Evolutionary conservation across 2,888 invertebrate species (phyloP).

Genomic region (Zygogramma bicolorata): DNA sequence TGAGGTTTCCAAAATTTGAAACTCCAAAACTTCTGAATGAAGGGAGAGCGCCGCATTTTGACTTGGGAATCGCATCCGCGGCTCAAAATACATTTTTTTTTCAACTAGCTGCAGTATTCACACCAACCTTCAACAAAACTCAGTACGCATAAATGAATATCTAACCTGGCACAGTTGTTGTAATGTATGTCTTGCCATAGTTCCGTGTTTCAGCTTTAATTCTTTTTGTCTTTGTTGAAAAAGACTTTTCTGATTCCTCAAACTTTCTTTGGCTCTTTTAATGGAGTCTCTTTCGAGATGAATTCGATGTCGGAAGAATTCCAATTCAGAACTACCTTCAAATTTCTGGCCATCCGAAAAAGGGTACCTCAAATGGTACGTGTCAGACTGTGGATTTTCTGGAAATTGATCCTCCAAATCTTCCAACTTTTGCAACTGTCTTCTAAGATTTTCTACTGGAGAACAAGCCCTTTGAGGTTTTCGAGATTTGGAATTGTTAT

Average conservation of each 20-base stretch:
- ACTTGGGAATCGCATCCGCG: too few species aligned
- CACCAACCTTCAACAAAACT: too few species aligned
- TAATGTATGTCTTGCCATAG: conserved; percentile 69
- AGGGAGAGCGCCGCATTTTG: too few species aligned
- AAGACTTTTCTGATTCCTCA: conserved; percentile 76
- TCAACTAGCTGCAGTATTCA: too few species aligned
- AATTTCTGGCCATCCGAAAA: conserved; percentile 75
- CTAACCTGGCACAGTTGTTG: conserved; percentile 71
- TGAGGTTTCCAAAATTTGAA: too few species aligned
- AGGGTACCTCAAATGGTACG: conserved; percentile 85
- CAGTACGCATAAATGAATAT: too few species aligned
- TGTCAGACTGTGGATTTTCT: conserved; percentile 74
- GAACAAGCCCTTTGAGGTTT: conserved; percentile 73
- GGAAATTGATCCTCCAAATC: conserved; percentile 87
- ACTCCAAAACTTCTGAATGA: too few species aligned
- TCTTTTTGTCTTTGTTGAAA: conserved; percentile 76
- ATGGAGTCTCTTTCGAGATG: conserved; percentile 85
- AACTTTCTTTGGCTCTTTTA: conserved; percentile 82
- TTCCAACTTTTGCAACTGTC: conserved; percentile 84
- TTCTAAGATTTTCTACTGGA: conserved; percentile 83
- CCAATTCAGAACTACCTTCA: conserved; percentile 76
- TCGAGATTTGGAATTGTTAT: conserved; percentile 70
- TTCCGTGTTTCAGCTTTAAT: conserved; percentile 65
- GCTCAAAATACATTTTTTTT: too few species aligned
- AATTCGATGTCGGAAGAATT: conserved; percentile 86